phyloP scores from a whole-genome alignment of 2,797 vertebrate species.

The Neosilurus hyrtlii region DNA sequence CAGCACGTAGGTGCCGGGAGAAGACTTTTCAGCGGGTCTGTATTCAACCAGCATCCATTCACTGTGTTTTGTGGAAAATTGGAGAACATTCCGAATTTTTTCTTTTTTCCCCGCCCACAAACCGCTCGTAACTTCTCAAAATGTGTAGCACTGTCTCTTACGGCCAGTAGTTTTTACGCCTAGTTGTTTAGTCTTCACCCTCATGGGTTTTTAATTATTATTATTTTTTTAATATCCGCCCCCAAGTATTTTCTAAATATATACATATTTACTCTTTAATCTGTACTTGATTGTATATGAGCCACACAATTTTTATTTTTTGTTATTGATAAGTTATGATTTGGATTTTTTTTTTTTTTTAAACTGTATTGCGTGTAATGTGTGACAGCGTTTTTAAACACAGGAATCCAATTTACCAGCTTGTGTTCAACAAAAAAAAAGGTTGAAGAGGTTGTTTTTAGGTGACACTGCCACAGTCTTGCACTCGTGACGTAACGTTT shows the following conservation, averaged over 20 bases:
- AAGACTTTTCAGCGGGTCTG: slow-evolving; percentile 44
- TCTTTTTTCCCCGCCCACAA: neutral
- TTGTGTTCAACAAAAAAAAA: slow-evolving; percentile 59
- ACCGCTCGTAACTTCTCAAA: slow-evolving; percentile 27
- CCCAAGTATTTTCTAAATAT: neutral
- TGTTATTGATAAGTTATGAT: slow-evolving; percentile 80
- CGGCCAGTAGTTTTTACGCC: slow-evolving; percentile 62
- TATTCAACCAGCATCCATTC: slow-evolving; percentile 54
- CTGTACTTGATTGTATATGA: slow-evolving; percentile 99
- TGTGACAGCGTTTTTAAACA: slow-evolving; percentile 92
- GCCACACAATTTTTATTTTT: slow-evolving; percentile 77
- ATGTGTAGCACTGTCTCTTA: slow-evolving; percentile 51
- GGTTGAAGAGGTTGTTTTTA: slow-evolving; percentile 83
- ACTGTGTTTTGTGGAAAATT: slow-evolving; percentile 38
- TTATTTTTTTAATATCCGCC: neutral
- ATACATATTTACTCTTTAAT: slow-evolving; percentile 22
- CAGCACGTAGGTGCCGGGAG: neutral
- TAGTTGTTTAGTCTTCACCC: neutral
- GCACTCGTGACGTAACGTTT: slow-evolving; percentile 71
- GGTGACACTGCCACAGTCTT: slow-evolving; percentile 87
- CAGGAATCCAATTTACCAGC: slow-evolving; percentile 85
- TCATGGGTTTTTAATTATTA: neutral
- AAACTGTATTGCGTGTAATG: slow-evolving; percentile 91
- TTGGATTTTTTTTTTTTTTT: slow-evolving; percentile 71
- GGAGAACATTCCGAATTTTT: slow-evolving; percentile 9